Evolutionary conservation across 1,140 invertebrate genomes (phyloP).

Genomic region (Ips typographus): DNA sequence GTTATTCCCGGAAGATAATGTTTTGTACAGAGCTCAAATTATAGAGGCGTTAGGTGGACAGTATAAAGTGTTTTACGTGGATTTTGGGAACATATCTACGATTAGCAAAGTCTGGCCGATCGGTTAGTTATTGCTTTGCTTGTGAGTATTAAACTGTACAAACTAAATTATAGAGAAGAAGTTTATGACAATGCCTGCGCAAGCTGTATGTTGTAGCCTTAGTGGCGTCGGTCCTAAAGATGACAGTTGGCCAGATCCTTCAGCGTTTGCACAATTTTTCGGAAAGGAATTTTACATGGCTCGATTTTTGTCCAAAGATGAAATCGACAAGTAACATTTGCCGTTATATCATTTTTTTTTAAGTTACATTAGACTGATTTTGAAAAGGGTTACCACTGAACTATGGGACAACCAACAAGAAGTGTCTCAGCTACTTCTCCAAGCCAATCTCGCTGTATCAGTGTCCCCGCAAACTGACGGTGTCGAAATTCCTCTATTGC

Average conservation of each 20-base stretch:
- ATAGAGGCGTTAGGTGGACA: conserved; percentile 55
- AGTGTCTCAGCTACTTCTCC: conserved; percentile 51
- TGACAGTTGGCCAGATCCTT: conserved; percentile 57
- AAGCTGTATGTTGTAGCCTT: conserved; percentile 68
- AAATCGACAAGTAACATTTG: conserved; percentile 45
- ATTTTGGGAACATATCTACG: conserved; percentile 70
- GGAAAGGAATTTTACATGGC: conserved; percentile 58
- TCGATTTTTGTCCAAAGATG: conserved; percentile 39
- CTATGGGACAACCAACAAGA: conserved; percentile 54
- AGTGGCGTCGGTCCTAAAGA: conserved; percentile 58
- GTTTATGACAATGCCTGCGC: conserved; percentile 66
- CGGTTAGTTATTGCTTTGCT: conserved; percentile 11
- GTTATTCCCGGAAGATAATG: conserved; percentile 66
- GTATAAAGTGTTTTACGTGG: conserved; percentile 68
- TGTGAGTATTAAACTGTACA: not conserved
- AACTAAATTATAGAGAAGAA: conserved; percentile 54
- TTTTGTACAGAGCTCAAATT: conserved; percentile 67
- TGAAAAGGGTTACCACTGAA: conserved; percentile 55
- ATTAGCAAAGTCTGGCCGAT: conserved; percentile 69
- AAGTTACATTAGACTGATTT: not conserved
- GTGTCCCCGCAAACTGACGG: conserved; percentile 3
- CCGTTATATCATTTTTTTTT: conserved; percentile 1
- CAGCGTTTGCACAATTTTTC: conserved; percentile 60
- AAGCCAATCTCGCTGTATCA: conserved; percentile 47
- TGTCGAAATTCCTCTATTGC: conserved; percentile 42